phyloP scores from a whole-genome alignment of 2,888 invertebrate species.

The Pseudanteris insignis region DNA sequence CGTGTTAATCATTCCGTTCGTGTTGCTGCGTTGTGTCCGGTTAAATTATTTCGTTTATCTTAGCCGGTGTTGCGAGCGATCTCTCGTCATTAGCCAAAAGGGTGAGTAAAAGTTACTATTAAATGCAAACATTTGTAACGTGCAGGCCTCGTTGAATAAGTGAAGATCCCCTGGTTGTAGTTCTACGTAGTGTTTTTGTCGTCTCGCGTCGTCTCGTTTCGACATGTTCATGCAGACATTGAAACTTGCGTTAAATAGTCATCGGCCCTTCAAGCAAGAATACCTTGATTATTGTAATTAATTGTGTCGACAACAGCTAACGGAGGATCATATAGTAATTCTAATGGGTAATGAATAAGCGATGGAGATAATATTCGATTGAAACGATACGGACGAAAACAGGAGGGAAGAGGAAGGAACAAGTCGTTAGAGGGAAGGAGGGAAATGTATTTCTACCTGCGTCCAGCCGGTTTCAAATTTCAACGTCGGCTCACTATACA shows the following conservation, averaged over 20 bases:
- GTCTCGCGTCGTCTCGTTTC: conserved; percentile 12
- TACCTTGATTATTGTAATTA: no score
- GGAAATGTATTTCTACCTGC: conserved; percentile 25
- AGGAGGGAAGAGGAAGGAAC: neutral
- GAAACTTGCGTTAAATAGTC: neutral
- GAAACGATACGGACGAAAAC: neutral
- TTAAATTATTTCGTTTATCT: conserved; percentile 7
- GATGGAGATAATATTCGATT: no score
- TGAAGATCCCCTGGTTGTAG: conserved; percentile 6
- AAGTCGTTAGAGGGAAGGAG: conserved; percentile 3
- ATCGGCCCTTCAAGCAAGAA: neutral
- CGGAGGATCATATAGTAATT: no score
- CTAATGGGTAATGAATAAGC: no score
- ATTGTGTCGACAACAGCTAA: no score
- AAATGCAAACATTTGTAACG: conserved; percentile 4
- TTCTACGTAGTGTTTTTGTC: conserved; percentile 28
- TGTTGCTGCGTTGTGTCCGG: conserved; percentile 13
- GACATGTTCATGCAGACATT: conserved; percentile 7
- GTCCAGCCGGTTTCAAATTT: conserved; percentile 39
- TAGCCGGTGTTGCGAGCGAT: conserved; percentile 2
- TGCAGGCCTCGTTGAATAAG: neutral
- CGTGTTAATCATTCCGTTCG: conserved; percentile 20
- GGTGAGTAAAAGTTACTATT: conserved; percentile 17
- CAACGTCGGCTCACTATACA: conserved; percentile 14
- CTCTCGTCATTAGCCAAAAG: conserved; percentile 8